Conservation (phyloP, 2,888 invertebrate genomes). For the Drosophila tanythrix region DNA sequence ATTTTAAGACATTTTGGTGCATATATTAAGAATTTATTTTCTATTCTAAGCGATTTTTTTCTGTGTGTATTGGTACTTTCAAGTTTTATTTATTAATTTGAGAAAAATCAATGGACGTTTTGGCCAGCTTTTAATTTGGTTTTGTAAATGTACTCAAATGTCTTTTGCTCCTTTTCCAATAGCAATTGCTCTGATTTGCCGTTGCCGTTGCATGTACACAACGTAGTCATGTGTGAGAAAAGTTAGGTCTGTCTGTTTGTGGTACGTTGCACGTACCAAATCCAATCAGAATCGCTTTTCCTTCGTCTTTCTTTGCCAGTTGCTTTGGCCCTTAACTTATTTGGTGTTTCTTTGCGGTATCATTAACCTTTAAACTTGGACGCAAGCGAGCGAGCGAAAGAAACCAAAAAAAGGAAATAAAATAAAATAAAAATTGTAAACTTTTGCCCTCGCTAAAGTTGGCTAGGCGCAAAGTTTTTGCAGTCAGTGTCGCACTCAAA, state of each 20-base stretch:
- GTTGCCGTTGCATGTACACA: conserved; percentile 19
- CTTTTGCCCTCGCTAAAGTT: conserved; percentile 72
- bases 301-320: conserved; percentile 29
- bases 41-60: not conserved
- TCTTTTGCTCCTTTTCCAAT: not conserved
- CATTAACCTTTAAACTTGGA: conserved; percentile 78
- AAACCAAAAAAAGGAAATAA: not conserved
- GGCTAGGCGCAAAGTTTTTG: conserved; percentile 60
- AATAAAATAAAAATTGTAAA: conserved; percentile 67
- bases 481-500: conserved; percentile 55
- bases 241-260: conserved; percentile 7
- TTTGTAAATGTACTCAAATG: not conserved
- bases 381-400: conserved; percentile 31
- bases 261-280: conserved; percentile 56
- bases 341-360: conserved; percentile 76
- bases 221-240: conserved; percentile 15
- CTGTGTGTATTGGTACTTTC: not conserved
- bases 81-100: not conserved
- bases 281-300: conserved; percentile 70
- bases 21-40: not conserved
- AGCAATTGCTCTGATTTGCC: not conserved
- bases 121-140: not conserved
- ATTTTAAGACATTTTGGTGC: not conserved
- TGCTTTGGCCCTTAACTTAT: conserved; percentile 66
- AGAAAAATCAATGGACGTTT: not conserved